These are phyloP conservation scores for Pocillopora verrucosa DNA, from an alignment of 64 coral and sea anemone genomes.

Conservation along the genomic window DNA sequence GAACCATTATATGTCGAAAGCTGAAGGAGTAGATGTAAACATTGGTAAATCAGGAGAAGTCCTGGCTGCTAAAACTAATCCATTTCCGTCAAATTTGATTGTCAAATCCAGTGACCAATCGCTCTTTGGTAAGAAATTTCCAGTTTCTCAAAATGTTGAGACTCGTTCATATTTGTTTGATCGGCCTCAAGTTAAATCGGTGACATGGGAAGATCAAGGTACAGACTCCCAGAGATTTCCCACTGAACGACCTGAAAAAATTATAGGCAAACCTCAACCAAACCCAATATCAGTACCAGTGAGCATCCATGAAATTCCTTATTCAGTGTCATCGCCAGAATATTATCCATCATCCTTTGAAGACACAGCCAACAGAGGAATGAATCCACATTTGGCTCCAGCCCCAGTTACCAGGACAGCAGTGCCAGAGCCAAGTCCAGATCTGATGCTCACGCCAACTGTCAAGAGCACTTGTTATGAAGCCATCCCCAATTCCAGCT, in stretches of 20 bases:
- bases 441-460: constrained; percentile 74
- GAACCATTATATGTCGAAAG: background rate
- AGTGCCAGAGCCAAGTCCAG: constrained; percentile 67
- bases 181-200: constrained; percentile 35
- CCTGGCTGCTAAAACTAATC: background rate
- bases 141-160: constrained; percentile 9
- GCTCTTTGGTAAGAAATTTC: constrained; percentile 10
- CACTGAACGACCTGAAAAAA: background rate
- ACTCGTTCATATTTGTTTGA: background rate
- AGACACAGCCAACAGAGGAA: background rate
- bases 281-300: constrained; percentile 33
- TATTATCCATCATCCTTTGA: background rate
- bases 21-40: background rate
- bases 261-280: background rate
- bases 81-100: constrained; percentile 1
- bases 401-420: constrained; percentile 62
- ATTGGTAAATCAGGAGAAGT: background rate
- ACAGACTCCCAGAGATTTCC: background rate
- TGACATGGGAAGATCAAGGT: constrained; percentile 72
- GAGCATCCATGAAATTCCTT: constrained; percentile 13
- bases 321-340: background rate
- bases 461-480: constrained; percentile 10
- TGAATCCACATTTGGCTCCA: constrained; percentile 36
- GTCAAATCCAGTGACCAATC: background rate
- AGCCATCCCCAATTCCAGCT: constrained; percentile 54